A percentile compares a stretch with the other conserved stretches of the same genome.
phyloP scores from a whole-genome alignment of 2,113 vertebrate species.

The Charina bottae region DNA sequence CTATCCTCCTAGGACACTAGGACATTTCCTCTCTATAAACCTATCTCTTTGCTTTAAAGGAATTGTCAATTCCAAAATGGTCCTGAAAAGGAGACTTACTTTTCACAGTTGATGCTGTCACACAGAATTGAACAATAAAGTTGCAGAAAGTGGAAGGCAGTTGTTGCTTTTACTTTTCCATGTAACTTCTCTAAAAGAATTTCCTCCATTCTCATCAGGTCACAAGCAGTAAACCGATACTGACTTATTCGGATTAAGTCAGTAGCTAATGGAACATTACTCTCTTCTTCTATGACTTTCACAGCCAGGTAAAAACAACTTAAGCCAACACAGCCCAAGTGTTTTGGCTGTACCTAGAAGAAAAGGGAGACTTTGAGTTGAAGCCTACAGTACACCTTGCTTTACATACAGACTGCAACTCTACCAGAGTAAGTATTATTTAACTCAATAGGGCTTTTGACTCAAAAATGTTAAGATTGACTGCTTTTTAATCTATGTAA shows the following conservation, averaged over 20 bases:
- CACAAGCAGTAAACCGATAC: conserved; percentile 91
- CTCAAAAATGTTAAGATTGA: not conserved
- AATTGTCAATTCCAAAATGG: not conserved
- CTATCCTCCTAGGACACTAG: not conserved
- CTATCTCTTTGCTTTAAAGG: not conserved
- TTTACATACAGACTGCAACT: not conserved
- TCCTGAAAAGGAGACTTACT: conserved; percentile 70
- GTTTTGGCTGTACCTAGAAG: conserved; percentile 92
- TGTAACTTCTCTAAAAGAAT: conserved; percentile 93
- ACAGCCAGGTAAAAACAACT: conserved; percentile 96
- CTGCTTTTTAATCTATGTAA: no score
- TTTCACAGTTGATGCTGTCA: conserved; percentile 81
- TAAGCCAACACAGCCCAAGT: conserved; percentile 92
- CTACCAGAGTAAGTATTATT: not conserved
- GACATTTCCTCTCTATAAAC: not conserved
- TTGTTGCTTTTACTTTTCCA: conserved; percentile 90
- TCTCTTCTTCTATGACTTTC: conserved; percentile 89
- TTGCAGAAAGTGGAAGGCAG: conserved; percentile 88
- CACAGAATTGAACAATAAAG: conserved; percentile 83
- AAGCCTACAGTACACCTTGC: not conserved
- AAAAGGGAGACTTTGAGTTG: not conserved
- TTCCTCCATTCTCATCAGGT: conserved; percentile 98
- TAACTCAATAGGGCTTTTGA: not conserved
- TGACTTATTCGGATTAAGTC: conserved; percentile 96
- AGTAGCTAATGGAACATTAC: conserved; percentile 87